These are phyloP conservation scores for Columba livia DNA, from an alignment of 2,113 vertebrate genomes.

Conservation along the genomic window DNA sequence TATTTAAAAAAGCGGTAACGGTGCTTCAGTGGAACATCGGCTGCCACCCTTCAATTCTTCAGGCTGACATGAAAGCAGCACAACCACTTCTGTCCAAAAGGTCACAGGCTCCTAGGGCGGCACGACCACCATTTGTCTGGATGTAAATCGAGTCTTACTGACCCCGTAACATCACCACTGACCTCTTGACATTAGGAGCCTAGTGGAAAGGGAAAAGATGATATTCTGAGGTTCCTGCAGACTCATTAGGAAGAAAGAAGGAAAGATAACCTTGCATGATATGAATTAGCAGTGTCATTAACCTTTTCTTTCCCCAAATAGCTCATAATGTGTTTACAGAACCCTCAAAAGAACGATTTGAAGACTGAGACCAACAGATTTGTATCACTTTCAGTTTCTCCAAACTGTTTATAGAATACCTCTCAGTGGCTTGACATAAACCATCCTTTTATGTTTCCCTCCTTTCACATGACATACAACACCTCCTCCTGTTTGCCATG, in stretches of 20 bases:
- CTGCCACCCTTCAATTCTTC: constrained; percentile 33
- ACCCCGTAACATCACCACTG: constrained; percentile 54
- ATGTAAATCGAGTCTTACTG: constrained; percentile 58
- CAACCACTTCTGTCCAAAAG: constrained; percentile 43
- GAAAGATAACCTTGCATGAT: constrained; percentile 2
- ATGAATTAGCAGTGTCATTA: constrained; percentile 10
- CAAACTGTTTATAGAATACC: constrained; percentile 33
- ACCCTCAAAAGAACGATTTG: not conserved
- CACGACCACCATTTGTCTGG: constrained; percentile 64
- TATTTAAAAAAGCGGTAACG: not conserved
- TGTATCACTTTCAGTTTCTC: constrained; percentile 47
- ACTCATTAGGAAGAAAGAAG: constrained; percentile 43
- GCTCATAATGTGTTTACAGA: constrained; percentile 19
- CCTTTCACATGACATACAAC: constrained; percentile 13
- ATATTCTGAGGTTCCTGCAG: constrained; percentile 31
- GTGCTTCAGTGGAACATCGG: not conserved
- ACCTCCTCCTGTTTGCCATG: constrained; percentile 37
- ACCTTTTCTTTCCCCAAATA: constrained; percentile 39
- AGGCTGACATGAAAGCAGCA: constrained; percentile 47
- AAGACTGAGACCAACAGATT: constrained; percentile 37
- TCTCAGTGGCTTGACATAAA: constrained; percentile 27
- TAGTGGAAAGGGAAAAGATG: constrained; percentile 37
- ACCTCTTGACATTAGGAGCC: constrained; percentile 64
- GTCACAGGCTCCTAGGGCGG: constrained; percentile 39
- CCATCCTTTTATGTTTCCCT: constrained; percentile 9